Base-by-base conservation (phyloP, 2,888 invertebrate genomes). In the Tuta absoluta region DNA sequence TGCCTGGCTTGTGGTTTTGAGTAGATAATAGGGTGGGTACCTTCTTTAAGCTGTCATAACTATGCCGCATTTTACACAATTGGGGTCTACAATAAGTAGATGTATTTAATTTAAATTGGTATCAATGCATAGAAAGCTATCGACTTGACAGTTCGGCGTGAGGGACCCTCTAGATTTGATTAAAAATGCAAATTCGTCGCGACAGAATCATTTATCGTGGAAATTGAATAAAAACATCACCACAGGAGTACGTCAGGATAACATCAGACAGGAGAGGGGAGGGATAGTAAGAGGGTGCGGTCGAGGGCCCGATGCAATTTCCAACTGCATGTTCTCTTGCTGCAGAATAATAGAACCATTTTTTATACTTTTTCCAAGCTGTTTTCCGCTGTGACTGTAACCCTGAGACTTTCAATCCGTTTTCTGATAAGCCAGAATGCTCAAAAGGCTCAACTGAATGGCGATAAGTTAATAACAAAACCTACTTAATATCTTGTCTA, bases 221-320 rank as follows among this genome's bases (percentile, higher is more conserved):
- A 74, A 82, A 84, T 85, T 81, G 79, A 85, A 78, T 77, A 74
- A 74, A 83, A 82, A 84, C 78, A 80, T 78, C 76, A 77, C 79
- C 77, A 72, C 79, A 77, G 72, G 72, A 77, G 78, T 70, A 77
- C 73, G 72, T 71, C 66, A 24, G 69, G 71, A 69, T 65, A 66
- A 66, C 64, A 67, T 45, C 66, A 66, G 63, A 21, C 23, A 19
- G 37, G 23, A 12, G 19, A 5, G 14, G 53, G 75, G 78, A 79
- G 79, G 76, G 77, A 75, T 70, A 76, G 71, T 75, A 75, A 77
- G 79, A 79, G 76, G 76, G 67, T 71, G 74, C 74, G 73, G 74
- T 73, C 69, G 74, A 76, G 69, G 75, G 78, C 5, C 51, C 51
- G 51, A 79, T 81, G 84, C 81, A 84, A 85, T 85, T 84, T 81